Evolutionary conservation across 2,888 invertebrate species (phyloP).

Genomic region (Conchocele bisecta): DNA sequence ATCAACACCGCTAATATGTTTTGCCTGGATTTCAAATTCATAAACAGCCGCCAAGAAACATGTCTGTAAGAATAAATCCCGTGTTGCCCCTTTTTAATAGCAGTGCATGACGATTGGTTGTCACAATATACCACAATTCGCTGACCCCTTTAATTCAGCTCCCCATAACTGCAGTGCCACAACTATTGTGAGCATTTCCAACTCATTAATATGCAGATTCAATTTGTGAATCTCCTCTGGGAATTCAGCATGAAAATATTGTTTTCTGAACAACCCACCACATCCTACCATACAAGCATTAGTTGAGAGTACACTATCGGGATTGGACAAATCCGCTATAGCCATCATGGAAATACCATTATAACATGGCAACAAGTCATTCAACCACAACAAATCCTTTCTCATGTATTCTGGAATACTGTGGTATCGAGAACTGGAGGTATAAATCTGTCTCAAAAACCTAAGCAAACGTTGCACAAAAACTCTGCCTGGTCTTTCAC

Average conservation of each 20-base stretch:
- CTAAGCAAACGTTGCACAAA: conserved; percentile 8
- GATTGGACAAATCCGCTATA: neutral
- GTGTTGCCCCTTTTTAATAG: conserved; percentile 8
- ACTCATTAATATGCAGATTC: conserved; percentile 8
- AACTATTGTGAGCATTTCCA: conserved; percentile 19
- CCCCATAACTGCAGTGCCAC: conserved; percentile 21
- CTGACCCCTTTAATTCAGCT: neutral
- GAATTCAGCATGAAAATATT: conserved; percentile 15
- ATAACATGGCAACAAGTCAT: conserved; percentile 5
- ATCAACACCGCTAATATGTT: neutral
- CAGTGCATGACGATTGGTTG: neutral
- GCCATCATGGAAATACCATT: conserved; percentile 14
- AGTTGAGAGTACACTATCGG: neutral
- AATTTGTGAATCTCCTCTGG: conserved; percentile 1
- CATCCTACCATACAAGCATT: conserved; percentile 20
- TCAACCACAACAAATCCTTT: conserved; percentile 18
- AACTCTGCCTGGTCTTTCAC: conserved; percentile 5
- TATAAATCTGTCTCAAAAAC: conserved; percentile 8
- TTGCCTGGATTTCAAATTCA: conserved; percentile 11
- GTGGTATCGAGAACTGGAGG: neutral
- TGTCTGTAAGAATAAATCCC: conserved; percentile 12
- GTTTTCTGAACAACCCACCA: conserved; percentile 9
- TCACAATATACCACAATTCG: conserved; percentile 7
- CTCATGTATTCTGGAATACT: conserved; percentile 8
- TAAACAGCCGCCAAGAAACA: conserved; percentile 10